Evolutionary conservation across 1,140 invertebrate species (phyloP).

Genomic region (Cydia strobilella): DNA sequence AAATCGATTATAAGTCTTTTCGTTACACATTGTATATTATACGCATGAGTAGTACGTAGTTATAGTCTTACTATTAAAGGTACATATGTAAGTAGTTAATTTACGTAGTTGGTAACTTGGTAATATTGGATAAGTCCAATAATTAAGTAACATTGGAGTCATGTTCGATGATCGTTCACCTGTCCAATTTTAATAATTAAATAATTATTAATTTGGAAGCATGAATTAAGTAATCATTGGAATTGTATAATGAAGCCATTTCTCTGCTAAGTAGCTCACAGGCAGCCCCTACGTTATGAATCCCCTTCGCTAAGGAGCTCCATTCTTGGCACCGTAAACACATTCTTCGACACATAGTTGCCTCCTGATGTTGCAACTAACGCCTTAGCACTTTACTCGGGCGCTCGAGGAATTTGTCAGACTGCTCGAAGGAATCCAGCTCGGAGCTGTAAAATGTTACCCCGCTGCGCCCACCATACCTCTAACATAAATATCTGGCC

Average conservation of each 20-base stretch:
- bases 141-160: too few relatives aligned
- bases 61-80: too few relatives aligned
- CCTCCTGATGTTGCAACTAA: slow-evolving; percentile 64
- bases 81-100: too few relatives aligned
- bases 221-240: too few relatives aligned
- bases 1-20: too few relatives aligned
- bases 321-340: slow-evolving; percentile 74
- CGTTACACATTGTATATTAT: too few relatives aligned
- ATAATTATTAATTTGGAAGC: too few relatives aligned
- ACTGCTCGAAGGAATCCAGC: slow-evolving; percentile 65
- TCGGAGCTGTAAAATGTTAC: slow-evolving; percentile 55
- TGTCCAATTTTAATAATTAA: not conserved
- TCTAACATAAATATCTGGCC: slow-evolving; percentile 66
- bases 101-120: too few relatives aligned
- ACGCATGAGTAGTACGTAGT: too few relatives aligned
- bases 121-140: too few relatives aligned
- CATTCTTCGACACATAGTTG: slow-evolving; percentile 78
- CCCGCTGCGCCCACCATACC: slow-evolving; percentile 40
- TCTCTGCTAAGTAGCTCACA: slow-evolving; percentile 4
- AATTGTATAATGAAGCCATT: slow-evolving; percentile 8
- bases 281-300: slow-evolving; percentile 32
- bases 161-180: too few relatives aligned
- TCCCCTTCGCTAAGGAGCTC: slow-evolving; percentile 59
- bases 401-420: slow-evolving; percentile 65
- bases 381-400: slow-evolving; percentile 56